Evolutionary conservation across 2,888 invertebrate species (phyloP).

Genomic region (Vandiemenella viatica): DNA sequence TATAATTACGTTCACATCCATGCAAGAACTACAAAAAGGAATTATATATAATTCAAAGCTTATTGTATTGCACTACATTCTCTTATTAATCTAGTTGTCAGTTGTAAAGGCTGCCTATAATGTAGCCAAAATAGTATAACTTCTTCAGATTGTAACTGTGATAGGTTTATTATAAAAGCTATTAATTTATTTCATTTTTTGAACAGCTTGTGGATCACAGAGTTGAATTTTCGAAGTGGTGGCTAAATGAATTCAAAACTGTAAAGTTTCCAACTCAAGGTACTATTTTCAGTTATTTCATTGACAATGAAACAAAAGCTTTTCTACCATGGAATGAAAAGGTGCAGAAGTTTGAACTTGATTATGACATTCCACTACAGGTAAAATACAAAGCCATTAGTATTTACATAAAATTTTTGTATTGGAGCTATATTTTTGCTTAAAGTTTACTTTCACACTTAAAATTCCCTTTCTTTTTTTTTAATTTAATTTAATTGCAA

Average conservation of each 20-base stretch:
- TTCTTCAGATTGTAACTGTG: too few relatives aligned
- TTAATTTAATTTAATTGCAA: too few relatives aligned
- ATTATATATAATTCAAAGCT: too few relatives aligned
- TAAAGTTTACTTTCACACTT: too few relatives aligned
- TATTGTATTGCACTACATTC: too few relatives aligned
- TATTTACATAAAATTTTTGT: not conserved
- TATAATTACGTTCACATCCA: too few relatives aligned
- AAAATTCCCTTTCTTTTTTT: too few relatives aligned
- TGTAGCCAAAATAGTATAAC: too few relatives aligned
- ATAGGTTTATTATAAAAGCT: too few relatives aligned
- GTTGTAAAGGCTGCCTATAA: too few relatives aligned
- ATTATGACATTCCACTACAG: not conserved
- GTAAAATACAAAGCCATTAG: not conserved
- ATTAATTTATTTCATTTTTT: not conserved
- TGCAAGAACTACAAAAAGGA: too few relatives aligned
- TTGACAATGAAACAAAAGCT: not conserved
- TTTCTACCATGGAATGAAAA: not conserved
- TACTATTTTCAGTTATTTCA: not conserved
- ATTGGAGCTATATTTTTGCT: not conserved
- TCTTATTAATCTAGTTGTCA: too few relatives aligned
- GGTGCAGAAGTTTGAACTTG: conserved; percentile 42
- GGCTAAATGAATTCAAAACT: conserved; percentile 38
- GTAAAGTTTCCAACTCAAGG: not conserved
- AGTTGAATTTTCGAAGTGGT: conserved; percentile 92
- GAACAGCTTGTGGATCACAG: conserved; percentile 73